Percentiles rank a stretch among this genome's conserved stretches.
These are phyloP conservation scores for Hydrotaea cyrtoneurina DNA, from an alignment of 2,888 invertebrate species.

Conservation along the genomic window DNA sequence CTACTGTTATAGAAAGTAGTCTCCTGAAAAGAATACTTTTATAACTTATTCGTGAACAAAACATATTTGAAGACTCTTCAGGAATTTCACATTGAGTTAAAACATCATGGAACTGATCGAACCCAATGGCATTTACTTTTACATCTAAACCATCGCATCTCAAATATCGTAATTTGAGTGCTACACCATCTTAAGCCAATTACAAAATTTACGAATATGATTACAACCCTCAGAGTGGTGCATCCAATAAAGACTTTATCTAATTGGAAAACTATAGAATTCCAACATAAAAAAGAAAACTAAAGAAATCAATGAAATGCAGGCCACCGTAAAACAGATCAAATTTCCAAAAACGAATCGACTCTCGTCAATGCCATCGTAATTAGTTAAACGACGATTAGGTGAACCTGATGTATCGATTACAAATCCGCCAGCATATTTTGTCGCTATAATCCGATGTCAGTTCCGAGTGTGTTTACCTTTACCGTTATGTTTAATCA, in stretches of 20 bases:
- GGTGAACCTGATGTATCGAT: not conserved
- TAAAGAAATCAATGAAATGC: not conserved
- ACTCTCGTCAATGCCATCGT: not conserved
- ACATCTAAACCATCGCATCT: no score
- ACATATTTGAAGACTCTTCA: no score
- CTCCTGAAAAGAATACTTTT: no score
- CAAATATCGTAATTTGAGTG: not conserved
- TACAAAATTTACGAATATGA: not conserved
- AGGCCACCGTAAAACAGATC: slow-evolving; percentile 20
- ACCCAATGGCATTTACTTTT: no score
- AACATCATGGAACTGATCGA: no score
- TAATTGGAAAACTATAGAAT: not conserved
- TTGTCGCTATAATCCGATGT: not conserved
- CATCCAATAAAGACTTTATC: not conserved
- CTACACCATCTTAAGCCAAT: not conserved
- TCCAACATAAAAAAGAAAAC: not conserved
- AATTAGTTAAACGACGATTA: slow-evolving; percentile 11
- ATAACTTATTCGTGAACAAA: no score
- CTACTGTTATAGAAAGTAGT: no score
- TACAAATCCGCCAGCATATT: slow-evolving; percentile 24
- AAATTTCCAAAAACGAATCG: not conserved
- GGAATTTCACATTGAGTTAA: no score
- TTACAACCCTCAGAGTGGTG: not conserved
- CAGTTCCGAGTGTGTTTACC: slow-evolving; percentile 8
- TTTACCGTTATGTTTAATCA: slow-evolving; percentile 33